Percentiles rank a stretch among this genome's conserved stretches.
These are phyloP conservation scores for Adelges cooleyi DNA, from an alignment of 1,140 invertebrate species.

Conservation along the genomic window DNA sequence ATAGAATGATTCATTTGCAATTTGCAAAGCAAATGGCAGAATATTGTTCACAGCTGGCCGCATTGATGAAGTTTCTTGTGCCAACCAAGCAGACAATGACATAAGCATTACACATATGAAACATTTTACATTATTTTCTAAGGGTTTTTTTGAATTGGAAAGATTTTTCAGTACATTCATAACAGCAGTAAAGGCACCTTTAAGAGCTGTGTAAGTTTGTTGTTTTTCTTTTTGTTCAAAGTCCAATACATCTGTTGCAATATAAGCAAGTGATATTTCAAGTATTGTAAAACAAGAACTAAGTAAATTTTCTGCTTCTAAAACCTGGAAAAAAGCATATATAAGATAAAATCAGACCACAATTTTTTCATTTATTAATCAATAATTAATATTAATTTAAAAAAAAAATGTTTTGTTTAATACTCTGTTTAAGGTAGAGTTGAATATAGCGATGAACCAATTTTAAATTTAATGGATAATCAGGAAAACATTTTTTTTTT, in stretches of 20 bases:
- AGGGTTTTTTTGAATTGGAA: constrained; percentile 43
- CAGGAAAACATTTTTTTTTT: no score
- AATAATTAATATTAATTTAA: no score
- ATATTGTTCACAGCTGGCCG: constrained; percentile 66
- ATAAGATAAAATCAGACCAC: no score
- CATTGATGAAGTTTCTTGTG: constrained; percentile 83
- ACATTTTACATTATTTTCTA: constrained; percentile 53
- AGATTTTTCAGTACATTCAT: constrained; percentile 60
- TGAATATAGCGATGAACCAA: no score
- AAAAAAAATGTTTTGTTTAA: no score
- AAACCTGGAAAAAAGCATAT: constrained; percentile 64
- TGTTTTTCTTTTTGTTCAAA: constrained; percentile 82
- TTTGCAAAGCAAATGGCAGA: constrained; percentile 61
- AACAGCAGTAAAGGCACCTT: constrained; percentile 75
- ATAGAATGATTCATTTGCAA: constrained; percentile 72
- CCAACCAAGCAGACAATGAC: constrained; percentile 74
- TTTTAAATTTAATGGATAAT: no score
- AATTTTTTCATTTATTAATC: no score
- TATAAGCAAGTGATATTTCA: constrained; percentile 66
- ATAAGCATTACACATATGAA: constrained; percentile 72
- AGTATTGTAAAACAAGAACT: constrained; percentile 72
- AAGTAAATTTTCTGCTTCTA: constrained; percentile 60
- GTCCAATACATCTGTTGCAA: constrained; percentile 67
- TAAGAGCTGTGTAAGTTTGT: constrained; percentile 76
- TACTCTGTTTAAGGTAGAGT: no score